Evolutionary conservation across 2,888 invertebrate genomes (phyloP).

Genomic region (Thera obeliscata): DNA sequence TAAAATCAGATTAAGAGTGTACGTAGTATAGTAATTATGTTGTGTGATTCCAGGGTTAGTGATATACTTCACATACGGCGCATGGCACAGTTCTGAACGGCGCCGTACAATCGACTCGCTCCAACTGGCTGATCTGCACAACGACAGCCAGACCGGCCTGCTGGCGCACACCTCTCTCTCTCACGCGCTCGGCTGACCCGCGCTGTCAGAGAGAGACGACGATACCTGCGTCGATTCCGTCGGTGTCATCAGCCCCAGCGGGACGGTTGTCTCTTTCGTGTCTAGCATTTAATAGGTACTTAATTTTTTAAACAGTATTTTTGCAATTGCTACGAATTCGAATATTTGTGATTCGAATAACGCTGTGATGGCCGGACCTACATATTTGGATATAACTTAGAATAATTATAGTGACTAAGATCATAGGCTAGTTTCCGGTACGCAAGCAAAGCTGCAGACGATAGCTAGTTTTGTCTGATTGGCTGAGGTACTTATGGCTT

Average conservation of each 20-base stretch:
- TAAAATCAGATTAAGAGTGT: neutral
- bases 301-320: constrained; percentile 5
- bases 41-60: constrained; percentile 82
- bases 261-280: constrained; percentile 69
- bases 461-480: neutral
- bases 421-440: no score
- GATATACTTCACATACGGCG: constrained; percentile 90
- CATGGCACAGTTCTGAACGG: constrained; percentile 87
- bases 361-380: neutral
- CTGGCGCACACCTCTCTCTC: constrained; percentile 56
- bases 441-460: neutral
- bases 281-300: constrained; percentile 61
- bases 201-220: constrained; percentile 19
- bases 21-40: neutral
- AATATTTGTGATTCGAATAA: neutral
- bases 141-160: constrained; percentile 70
- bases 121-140: constrained; percentile 65
- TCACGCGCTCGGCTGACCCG: constrained; percentile 70
- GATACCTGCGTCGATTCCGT: neutral
- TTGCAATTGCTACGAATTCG: neutral
- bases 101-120: constrained; percentile 59
- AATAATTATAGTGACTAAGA: neutral
- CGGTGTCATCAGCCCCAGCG: constrained; percentile 55
- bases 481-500: no score
- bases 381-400: neutral